These are phyloP conservation scores for Etheostoma cragini DNA, from an alignment of 2,113 vertebrate species.

Conservation along the genomic window DNA sequence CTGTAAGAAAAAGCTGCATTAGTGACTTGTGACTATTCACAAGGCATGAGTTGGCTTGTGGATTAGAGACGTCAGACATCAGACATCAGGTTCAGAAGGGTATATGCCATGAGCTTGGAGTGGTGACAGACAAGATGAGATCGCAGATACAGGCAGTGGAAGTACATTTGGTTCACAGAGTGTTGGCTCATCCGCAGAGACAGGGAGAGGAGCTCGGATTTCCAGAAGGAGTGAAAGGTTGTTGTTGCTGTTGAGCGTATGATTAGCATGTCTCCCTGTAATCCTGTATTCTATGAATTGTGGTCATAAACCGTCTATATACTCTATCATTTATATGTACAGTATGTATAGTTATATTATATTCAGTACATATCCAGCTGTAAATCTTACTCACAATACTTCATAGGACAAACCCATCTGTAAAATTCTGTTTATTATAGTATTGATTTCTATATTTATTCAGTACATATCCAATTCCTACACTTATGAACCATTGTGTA, in stretches of 20 bases:
- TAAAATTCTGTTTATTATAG: too few relatives aligned
- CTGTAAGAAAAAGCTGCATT: background rate
- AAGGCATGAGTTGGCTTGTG: background rate
- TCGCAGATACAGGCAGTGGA: slow-evolving; percentile 3
- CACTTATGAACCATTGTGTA: too few relatives aligned
- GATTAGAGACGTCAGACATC: background rate
- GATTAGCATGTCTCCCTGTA: background rate
- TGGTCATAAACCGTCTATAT: background rate
- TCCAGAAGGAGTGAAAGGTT: background rate
- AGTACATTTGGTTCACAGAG: slow-evolving; percentile 3
- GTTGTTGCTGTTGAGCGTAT: background rate
- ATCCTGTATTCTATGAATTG: background rate
- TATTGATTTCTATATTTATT: too few relatives aligned
- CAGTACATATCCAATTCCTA: too few relatives aligned
- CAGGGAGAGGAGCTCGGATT: background rate
- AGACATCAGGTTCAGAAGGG: slow-evolving; percentile 9
- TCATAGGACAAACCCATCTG: too few relatives aligned
- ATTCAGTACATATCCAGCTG: too few relatives aligned
- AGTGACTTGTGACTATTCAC: background rate
- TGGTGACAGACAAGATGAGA: slow-evolving; percentile 1
- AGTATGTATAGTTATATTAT: too few relatives aligned
- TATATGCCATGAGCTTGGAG: slow-evolving; percentile 3
- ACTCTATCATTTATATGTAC: too few relatives aligned
- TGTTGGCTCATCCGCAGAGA: background rate
- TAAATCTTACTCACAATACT: too few relatives aligned